Evolutionary conservation across 2,888 invertebrate species (phyloP).

Genomic region (Campopleginae sp.): DNA sequence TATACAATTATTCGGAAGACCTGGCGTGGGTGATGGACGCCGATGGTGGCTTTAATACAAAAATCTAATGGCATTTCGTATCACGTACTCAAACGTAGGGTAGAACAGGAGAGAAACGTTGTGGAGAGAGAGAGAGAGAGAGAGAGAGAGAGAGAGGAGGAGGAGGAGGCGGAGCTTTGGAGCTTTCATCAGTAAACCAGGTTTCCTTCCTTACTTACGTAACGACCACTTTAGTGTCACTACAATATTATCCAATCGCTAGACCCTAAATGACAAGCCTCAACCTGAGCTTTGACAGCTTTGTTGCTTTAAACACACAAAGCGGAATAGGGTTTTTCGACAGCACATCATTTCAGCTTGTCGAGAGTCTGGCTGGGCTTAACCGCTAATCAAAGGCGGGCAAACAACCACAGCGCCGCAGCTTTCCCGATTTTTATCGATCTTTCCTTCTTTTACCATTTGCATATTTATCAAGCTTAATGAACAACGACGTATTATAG

Average conservation of each 20-base stretch:
- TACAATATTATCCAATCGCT: conserved; percentile 28
- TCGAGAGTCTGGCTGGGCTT: background rate
- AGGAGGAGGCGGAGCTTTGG: conserved; percentile 18
- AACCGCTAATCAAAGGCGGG: conserved; percentile 44
- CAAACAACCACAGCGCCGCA: conserved; percentile 20
- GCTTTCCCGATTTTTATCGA: background rate
- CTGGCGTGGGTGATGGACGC: conserved; percentile 22
- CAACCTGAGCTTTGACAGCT: conserved; percentile 15
- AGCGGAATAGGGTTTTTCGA: conserved; percentile 24
- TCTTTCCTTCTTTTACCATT: conserved; percentile 69
- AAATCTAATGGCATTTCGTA: conserved; percentile 50
- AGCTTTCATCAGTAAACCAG: conserved; percentile 33
- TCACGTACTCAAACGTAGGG: conserved; percentile 12
- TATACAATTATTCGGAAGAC: conserved; percentile 55
- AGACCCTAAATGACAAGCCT: conserved; percentile 23
- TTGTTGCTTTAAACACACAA: conserved; percentile 10
- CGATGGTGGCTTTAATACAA: conserved; percentile 26
- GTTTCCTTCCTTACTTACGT: conserved; percentile 4
- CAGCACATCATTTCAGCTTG: conserved; percentile 9
- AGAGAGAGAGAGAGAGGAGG: background rate
- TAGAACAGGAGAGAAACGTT: conserved; percentile 1
- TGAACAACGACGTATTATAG: background rate
- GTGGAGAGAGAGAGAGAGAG: background rate
- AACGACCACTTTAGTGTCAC: conserved; percentile 8
- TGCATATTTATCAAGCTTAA: background rate